Percentiles rank a stretch among this genome's conserved stretches.
phyloP scores from a whole-genome alignment of 2,888 invertebrate species.

The Syrista parreyssii region DNA sequence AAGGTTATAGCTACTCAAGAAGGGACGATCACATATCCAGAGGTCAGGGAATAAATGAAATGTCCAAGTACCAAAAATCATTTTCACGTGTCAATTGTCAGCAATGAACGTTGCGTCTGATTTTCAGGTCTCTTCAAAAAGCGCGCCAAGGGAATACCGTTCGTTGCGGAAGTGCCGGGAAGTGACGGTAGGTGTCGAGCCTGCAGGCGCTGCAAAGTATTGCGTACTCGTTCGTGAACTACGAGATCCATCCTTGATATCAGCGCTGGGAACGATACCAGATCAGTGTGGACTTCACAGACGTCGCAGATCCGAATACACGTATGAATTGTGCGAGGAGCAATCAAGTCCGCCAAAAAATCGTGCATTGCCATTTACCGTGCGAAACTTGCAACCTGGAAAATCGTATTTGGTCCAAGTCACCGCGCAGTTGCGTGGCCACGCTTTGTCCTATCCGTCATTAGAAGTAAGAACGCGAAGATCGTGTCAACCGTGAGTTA shows the following conservation, averaged over 20 bases:
- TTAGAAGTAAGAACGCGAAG: conserved; percentile 53
- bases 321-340: conserved; percentile 53
- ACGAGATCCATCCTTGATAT: conserved; percentile 37
- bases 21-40: conserved; percentile 47
- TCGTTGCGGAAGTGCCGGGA: conserved; percentile 51
- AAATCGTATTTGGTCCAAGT: conserved; percentile 54
- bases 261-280: conserved; percentile 46
- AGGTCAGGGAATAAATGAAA: conserved; percentile 36
- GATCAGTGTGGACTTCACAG: conserved; percentile 56
- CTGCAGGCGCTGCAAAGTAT: conserved; percentile 55
- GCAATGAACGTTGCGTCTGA: neutral
- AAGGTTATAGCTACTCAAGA: conserved; percentile 59
- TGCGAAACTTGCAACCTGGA: conserved; percentile 52
- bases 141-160: conserved; percentile 49
- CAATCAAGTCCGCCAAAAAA: conserved; percentile 46
- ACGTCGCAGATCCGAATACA: conserved; percentile 53
- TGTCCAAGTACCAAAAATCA: neutral
- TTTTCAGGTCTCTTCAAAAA: conserved; percentile 48
- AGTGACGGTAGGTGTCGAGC: conserved; percentile 56
- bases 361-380: conserved; percentile 49
- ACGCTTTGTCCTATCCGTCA: conserved; percentile 54
- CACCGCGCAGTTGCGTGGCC: conserved; percentile 53
- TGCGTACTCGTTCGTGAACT: conserved; percentile 55
- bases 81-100: neutral
- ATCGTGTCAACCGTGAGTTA: conserved; percentile 41